Evolutionary conservation across 2,113 vertebrate species (phyloP), one percentile per base, ranked within the genome.

Genomic region (Petroica traversi): DNA sequence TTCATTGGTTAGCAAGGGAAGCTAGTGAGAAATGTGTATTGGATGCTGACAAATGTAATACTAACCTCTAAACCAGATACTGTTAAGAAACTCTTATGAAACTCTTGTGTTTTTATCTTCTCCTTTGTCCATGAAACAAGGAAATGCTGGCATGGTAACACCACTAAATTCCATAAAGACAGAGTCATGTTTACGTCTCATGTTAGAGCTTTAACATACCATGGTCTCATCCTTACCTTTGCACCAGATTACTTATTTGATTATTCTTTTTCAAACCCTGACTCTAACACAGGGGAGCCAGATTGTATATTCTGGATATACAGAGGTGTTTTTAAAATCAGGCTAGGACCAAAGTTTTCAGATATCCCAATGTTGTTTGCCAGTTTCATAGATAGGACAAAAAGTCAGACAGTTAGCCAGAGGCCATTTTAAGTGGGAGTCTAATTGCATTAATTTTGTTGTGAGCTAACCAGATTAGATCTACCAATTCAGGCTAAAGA

Each of bases 381-480:
- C 31, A 55, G 75, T 92, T 97, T 95, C 82, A 51, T 51, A 90
- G 85, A 69, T 45, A 92, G 89, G 78, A 94, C 3, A 4, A 67
- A 89, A 93, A 93, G 55, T 74, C 90, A 97, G 96, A 93, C 95
- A 86, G 48, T 80, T 86, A 95, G 85, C 95, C 67, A 96, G 90
- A 88, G 88, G 95, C 67, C 86, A 45, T 94, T 89, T 92, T 83
- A 94, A 67, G 94, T 94, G 88, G 92, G 89, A 84, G 88, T 96
- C 71, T 96, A 94, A 93, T 92, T 94, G 85, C 82, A 67, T 85
- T 54, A 85, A 93, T 67, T 96, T 89, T 96, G 85, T 90, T 97
- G 84, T 92, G 93, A 96, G 38, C 57, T 93, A 95, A 66, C 43
- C 59, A 88, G 90, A 96, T 96, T 90, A 95, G 28, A 96, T 93